phyloP scores from a whole-genome alignment of 2,113 vertebrate genomes.

The Synchiropus splendidus region DNA sequence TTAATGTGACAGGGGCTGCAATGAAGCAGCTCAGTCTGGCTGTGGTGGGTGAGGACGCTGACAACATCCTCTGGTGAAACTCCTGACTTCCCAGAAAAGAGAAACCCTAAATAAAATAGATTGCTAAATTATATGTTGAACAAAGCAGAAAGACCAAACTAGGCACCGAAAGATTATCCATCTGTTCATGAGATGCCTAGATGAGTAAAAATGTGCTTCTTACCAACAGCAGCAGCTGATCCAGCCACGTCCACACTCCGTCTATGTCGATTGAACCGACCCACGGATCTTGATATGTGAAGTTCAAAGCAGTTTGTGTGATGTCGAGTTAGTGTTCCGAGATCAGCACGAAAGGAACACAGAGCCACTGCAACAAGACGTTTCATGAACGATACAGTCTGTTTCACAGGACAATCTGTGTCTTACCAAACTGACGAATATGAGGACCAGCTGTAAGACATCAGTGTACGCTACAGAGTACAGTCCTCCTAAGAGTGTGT shows the following conservation, averaged over 20 bases:
- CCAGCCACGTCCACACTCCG: constrained; percentile 32
- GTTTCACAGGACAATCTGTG: background rate
- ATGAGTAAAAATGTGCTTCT: no score
- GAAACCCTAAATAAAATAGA: no score
- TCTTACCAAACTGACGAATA: constrained; percentile 49
- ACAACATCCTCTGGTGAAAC: no score
- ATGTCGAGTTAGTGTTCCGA: constrained; percentile 31
- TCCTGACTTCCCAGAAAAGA: no score
- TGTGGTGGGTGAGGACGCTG: no score
- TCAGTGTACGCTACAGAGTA: constrained; percentile 59
- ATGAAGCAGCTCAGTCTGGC: no score
- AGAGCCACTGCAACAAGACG: constrained; percentile 33
- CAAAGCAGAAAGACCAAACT: no score
- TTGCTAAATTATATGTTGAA: no score
- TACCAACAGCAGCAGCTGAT: constrained; percentile 46
- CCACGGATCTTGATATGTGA: constrained; percentile 48
- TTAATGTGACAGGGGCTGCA: no score
- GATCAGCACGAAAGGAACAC: constrained; percentile 43
- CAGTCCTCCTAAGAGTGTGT: constrained; percentile 50
- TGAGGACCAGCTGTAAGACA: constrained; percentile 40
- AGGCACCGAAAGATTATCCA: no score
- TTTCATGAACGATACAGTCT: background rate
- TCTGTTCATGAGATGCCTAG: no score
- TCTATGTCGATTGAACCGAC: constrained; percentile 26
- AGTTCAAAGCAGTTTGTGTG: constrained; percentile 31